Evolutionary conservation across 2,113 vertebrate genomes (phyloP).

Genomic region (Struthidea cinerea): DNA sequence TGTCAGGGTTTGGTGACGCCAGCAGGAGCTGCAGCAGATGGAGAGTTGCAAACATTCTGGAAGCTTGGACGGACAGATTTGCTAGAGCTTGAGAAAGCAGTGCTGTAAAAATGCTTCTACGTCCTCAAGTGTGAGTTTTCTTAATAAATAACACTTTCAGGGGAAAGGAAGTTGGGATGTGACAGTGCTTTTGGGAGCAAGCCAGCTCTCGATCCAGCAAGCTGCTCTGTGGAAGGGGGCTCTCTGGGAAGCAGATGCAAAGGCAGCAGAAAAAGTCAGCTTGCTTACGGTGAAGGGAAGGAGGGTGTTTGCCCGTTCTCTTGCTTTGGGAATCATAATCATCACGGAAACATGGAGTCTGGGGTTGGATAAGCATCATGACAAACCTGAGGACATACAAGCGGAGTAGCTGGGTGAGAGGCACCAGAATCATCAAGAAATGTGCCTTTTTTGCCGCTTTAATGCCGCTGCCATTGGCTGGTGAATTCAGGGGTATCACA

Average conservation of each 20-base stretch:
- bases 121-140: background rate
- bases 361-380: background rate
- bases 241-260: background rate
- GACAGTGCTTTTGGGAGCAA: background rate
- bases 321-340: background rate
- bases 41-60: background rate
- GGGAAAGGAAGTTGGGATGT: background rate
- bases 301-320: background rate
- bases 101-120: background rate
- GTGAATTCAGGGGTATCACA: background rate
- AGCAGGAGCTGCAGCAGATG: constrained; percentile 9
- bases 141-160: background rate
- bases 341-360: background rate
- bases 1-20: background rate
- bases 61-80: background rate
- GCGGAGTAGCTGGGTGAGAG: background rate
- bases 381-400: background rate
- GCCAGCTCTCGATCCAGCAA: background rate
- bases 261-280: background rate
- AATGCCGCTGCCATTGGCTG: background rate
- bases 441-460: background rate
- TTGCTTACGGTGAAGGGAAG: background rate
- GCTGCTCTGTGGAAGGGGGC: background rate
- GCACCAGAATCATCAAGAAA: background rate
- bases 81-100: background rate